A percentile compares a stretch with the other conserved stretches of the same genome.
Conservation (phyloP, 1,140 invertebrate species). For the Drosophila willistoni region DNA sequence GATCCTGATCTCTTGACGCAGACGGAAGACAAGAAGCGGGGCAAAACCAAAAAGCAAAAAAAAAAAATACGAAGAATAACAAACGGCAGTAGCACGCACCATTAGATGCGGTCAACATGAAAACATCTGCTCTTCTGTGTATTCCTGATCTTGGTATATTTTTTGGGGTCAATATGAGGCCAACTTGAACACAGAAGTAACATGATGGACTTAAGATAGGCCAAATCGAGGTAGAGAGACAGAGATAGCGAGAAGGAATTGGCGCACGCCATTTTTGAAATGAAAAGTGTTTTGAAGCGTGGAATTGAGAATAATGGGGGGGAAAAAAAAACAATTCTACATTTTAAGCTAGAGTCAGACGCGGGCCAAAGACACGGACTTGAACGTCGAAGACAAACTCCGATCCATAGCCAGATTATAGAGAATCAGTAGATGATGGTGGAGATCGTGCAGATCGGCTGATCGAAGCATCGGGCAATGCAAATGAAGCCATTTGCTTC, state of each 20-base stretch:
- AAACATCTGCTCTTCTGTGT: constrained; percentile 76
- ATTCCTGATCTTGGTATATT: constrained; percentile 4
- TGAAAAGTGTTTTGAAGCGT: constrained; percentile 69
- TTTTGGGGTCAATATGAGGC: constrained; percentile 56
- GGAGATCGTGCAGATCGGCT: neutral
- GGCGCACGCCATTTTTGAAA: constrained; percentile 49
- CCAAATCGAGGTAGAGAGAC: constrained; percentile 1
- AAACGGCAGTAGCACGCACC: constrained; percentile 80
- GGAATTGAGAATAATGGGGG: constrained; percentile 21
- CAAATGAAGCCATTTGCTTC: constrained; percentile 73
- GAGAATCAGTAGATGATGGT: neutral
- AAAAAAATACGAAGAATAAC: constrained; percentile 31
- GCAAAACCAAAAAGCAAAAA: neutral
- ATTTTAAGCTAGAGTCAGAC: constrained; percentile 2
- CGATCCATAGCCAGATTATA: neutral
- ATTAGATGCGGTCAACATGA: constrained; percentile 82
- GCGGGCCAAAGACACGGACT: neutral
- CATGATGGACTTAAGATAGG: neutral
- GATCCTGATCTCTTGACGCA: constrained; percentile 35
- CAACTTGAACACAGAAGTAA: constrained; percentile 6
- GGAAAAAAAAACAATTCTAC: neutral
- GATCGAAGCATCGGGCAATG: constrained; percentile 41
- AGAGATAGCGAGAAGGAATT: neutral
- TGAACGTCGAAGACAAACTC: neutral
- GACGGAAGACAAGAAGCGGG: constrained; percentile 27